Percentiles rank a stretch among this genome's conserved stretches.
These are phyloP conservation scores for Ormyrus labotus DNA, from an alignment of 2,888 invertebrate species.

Conservation along the genomic window DNA sequence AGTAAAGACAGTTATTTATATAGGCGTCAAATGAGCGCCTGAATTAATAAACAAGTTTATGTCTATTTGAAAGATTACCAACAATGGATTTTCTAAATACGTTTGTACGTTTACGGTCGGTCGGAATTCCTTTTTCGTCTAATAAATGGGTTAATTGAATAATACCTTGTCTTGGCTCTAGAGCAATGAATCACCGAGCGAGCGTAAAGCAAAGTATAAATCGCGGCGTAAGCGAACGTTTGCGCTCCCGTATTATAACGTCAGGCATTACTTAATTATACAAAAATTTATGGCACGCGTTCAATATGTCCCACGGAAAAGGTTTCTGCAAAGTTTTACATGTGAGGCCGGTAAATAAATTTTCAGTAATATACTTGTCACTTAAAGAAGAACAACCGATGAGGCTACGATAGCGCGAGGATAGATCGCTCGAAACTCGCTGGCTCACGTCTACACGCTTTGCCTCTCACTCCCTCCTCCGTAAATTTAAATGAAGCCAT, in stretches of 20 bases:
- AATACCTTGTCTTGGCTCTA: background rate
- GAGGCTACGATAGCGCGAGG: slow-evolving; percentile 54
- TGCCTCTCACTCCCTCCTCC: slow-evolving; percentile 3
- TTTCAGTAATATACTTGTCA: slow-evolving; percentile 53
- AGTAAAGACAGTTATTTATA: too few relatives aligned
- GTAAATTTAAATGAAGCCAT: slow-evolving; percentile 55
- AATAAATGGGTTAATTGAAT: slow-evolving; percentile 48
- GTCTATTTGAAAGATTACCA: too few relatives aligned
- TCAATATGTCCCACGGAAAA: slow-evolving; percentile 12
- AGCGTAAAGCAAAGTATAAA: slow-evolving; percentile 19
- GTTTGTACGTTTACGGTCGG: background rate
- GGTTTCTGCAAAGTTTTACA: slow-evolving; percentile 4
- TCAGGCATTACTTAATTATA: slow-evolving; percentile 50
- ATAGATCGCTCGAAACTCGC: slow-evolving; percentile 44
- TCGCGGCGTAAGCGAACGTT: background rate
- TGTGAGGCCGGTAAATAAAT: slow-evolving; percentile 49
- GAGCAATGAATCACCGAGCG: slow-evolving; percentile 31
- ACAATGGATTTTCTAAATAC: too few relatives aligned
- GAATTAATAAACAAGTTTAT: too few relatives aligned
- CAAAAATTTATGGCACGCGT: slow-evolving; percentile 42
- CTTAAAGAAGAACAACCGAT: slow-evolving; percentile 50
- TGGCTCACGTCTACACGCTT: background rate
- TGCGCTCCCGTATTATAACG: slow-evolving; percentile 38
- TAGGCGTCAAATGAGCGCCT: too few relatives aligned
- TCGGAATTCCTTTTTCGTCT: slow-evolving; percentile 19